These are phyloP conservation scores for Andrena bicolor DNA, from an alignment of 2,888 invertebrate genomes.

Conservation along the genomic window DNA sequence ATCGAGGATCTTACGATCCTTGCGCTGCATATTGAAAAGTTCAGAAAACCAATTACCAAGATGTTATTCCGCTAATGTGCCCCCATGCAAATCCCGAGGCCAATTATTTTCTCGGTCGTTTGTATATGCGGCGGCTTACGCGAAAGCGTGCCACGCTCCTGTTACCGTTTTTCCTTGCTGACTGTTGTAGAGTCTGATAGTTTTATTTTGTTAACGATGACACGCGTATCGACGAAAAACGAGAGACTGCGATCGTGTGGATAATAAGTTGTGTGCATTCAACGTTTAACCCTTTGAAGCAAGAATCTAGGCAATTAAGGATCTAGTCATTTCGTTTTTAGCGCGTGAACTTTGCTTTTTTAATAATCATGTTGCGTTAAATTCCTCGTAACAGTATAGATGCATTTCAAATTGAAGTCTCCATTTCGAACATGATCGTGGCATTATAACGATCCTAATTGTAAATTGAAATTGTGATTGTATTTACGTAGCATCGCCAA, in stretches of 20 bases:
- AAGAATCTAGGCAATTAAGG: constrained; percentile 31
- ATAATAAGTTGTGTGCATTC: constrained; percentile 39
- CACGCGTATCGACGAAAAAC: constrained; percentile 46
- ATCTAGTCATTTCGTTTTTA: constrained; percentile 3
- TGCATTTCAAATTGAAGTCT: constrained; percentile 17
- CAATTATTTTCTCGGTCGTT: constrained; percentile 56
- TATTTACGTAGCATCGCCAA: constrained; percentile 14
- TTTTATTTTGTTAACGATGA: constrained; percentile 81
- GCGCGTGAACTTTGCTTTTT: constrained; percentile 29
- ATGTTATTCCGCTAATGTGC: background rate
- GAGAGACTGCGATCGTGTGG: constrained; percentile 15
- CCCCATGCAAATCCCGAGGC: constrained; percentile 25
- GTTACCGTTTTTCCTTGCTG: constrained; percentile 81
- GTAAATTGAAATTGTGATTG: constrained; percentile 40
- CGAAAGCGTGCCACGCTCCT: constrained; percentile 47
- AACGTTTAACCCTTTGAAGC: constrained; percentile 64
- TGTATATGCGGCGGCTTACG: constrained; percentile 49
- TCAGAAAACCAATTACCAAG: constrained; percentile 10
- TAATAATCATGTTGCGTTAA: constrained; percentile 14
- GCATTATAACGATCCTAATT: constrained; percentile 31
- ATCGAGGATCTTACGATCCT: too few relatives aligned
- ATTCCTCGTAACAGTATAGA: constrained; percentile 11
- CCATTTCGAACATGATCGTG: background rate
- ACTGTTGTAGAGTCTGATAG: constrained; percentile 83
- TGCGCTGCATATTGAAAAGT: background rate